Base-by-base conservation (phyloP, 2,888 invertebrate species). In the Adelognathus sp. region DNA sequence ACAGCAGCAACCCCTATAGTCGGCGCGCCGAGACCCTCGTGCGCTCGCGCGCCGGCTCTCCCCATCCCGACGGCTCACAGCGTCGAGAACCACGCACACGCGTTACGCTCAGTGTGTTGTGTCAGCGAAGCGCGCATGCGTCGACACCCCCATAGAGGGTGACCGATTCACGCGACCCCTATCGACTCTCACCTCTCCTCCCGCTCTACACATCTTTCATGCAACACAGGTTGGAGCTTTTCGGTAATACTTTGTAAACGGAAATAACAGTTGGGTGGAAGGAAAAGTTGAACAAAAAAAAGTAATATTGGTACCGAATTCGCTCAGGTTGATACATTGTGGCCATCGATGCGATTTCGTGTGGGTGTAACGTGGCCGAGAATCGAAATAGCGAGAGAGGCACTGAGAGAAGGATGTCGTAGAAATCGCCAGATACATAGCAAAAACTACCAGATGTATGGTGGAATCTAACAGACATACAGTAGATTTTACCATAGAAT, bases 141-240 rank as follows among this genome's bases (percentile, higher is more conserved):
- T 36, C 63, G 21, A 78, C 70, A 67, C 70, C 60, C 76, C 52
- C 70, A 16, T 63, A 41, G 31, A 41, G 6, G n/a, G 44, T 33
- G 72, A 29, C 14, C 63, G 73, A 70, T 44, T 54, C 67, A 46
- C 52, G 70, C 82, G 78, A 80, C 81, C 82, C 74, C 82, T 80
- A 76, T 78, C 77, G 76, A 76, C 54, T 44, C 67, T 27, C 44
- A 29, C 69, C 50, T 24, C 29, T 52, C 21, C 16, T 36, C 41
- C 27, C n/a, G 39, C 46, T 50, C 39, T 27, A 24, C 44, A 33
- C 58, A 61, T 61, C 52, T 76, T 75, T 71, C 64, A 58, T 74
- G 36, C 52, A 60, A 33, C 52, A 54, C 44, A 27, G 16, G 9
- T n/a, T 9, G 24, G 16, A 14, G 2, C 6, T 16, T 27, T 14